Base-by-base conservation (phyloP, 2,797 vertebrate species). In the Todus mexicanus region DNA sequence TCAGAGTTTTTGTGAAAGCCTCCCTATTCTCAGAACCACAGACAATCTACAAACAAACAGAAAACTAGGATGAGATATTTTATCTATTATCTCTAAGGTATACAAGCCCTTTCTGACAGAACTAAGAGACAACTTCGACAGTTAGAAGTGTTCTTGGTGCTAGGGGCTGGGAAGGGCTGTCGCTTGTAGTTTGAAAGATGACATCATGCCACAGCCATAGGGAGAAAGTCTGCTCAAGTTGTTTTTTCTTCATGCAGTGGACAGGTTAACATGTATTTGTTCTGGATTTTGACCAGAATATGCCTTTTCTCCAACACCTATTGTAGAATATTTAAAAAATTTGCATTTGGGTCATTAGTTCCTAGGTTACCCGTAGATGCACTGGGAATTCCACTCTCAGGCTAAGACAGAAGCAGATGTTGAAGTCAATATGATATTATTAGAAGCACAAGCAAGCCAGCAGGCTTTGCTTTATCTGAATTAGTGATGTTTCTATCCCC, bases 201-300 rank as follows among this genome's bases (percentile, higher is more conserved):
- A 17, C 12, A 22, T 66, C 4, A 27, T 66, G 72, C n/a, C 53
- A 53, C 11, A 90, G 40, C 33, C 7, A 12, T 16, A 10, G 18
- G n/a, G 10, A 84, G 7, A 73, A 84, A 29, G 7, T 45, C 37
- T 29, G 23, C 33, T 60, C 21, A 37, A 59, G 27, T 13, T 42
- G 35, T 61, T 66, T 83, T 45, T 29, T 87, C 50, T 51, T 53
- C n/a, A n/a, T n/a, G n/a, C n/a, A n/a, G n/a, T n/a, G n/a, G n/a
- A n/a, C n/a, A n/a, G n/a, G n/a, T n/a, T n/a, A 75, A 0, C 15
- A n/a, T 4, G 0, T 29, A 37, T 29, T 84, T 73, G 1, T 48
- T 84, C 68, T 83, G 22, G 9, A 59, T 87, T 80, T 23, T 85
- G 27, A 48, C 2, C 10, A 68, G n/a, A 61, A 50, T 40, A 25